These are phyloP conservation scores for Eremophila alpestris DNA, from an alignment of 2,797 vertebrate species.

Conservation along the genomic window DNA sequence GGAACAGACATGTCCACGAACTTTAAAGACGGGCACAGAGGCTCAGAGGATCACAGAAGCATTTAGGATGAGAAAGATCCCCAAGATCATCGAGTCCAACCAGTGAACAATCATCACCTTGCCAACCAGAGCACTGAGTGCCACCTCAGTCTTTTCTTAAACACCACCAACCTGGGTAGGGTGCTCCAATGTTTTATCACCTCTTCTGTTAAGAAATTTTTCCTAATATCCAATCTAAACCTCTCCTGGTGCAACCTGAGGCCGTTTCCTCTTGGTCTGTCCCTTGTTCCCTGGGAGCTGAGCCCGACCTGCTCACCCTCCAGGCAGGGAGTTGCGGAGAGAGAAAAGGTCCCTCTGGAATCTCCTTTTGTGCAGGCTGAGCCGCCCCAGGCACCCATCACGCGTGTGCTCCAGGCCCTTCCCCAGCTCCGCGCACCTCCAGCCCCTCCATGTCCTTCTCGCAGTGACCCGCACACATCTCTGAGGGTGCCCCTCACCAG, in stretches of 20 bases:
- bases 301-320: not conserved
- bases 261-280: not conserved
- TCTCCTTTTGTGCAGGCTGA: not conserved
- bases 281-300: too few relatives aligned
- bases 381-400: not conserved
- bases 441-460: not conserved
- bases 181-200: not conserved
- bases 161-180: not conserved
- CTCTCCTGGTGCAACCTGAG: not conserved
- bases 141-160: too few relatives aligned
- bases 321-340: not conserved
- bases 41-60: not conserved
- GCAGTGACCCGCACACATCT: not conserved
- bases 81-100: rapidly evolving
- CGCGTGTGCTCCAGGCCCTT: not conserved
- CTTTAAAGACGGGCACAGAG: not conserved
- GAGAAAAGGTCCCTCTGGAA: rapidly evolving
- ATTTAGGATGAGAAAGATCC: not conserved
- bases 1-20: rapidly evolving
- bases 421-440: not conserved
- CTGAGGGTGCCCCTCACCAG: not conserved
- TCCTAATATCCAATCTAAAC: not conserved
- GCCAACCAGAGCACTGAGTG: not conserved
- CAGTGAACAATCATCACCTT: not conserved
- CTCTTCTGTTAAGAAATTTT: not conserved